Conservation (phyloP, 2,797 vertebrate genomes). For the Peromyscus eremicus region DNA sequence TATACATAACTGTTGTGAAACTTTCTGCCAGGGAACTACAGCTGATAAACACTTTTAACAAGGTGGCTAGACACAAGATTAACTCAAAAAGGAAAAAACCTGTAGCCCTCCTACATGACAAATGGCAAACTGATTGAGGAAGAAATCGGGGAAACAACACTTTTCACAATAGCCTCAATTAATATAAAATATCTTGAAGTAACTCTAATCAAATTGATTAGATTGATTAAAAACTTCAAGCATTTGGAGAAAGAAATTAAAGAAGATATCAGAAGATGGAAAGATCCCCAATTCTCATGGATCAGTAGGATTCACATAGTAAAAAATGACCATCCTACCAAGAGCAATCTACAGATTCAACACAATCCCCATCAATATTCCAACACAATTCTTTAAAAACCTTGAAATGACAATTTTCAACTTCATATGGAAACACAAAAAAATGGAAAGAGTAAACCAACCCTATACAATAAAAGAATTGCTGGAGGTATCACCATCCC, state of each 20-base stretch:
- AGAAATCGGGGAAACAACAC: background rate
- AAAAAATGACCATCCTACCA: background rate
- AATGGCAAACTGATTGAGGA: background rate
- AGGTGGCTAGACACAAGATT: background rate
- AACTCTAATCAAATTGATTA: background rate
- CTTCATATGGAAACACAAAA: background rate
- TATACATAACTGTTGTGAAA: background rate
- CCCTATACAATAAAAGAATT: background rate
- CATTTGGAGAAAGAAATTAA: background rate
- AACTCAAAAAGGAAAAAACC: background rate
- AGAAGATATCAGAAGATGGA: background rate
- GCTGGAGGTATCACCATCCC: background rate
- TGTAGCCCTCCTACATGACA: background rate
- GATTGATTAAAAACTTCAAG: background rate
- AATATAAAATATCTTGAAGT: background rate
- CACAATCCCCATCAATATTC: background rate
- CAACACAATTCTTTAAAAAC: background rate
- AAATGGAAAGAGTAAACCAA: background rate
- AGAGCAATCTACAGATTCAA: background rate
- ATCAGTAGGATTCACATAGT: background rate
- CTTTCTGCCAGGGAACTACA: background rate
- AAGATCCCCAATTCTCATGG: too few species aligned
- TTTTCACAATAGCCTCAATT: background rate
- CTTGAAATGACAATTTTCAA: background rate
- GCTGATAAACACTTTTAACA: background rate